Evolutionary conservation across 2,888 invertebrate genomes (phyloP).

Genomic region (Malthinus seriepunctatus): DNA sequence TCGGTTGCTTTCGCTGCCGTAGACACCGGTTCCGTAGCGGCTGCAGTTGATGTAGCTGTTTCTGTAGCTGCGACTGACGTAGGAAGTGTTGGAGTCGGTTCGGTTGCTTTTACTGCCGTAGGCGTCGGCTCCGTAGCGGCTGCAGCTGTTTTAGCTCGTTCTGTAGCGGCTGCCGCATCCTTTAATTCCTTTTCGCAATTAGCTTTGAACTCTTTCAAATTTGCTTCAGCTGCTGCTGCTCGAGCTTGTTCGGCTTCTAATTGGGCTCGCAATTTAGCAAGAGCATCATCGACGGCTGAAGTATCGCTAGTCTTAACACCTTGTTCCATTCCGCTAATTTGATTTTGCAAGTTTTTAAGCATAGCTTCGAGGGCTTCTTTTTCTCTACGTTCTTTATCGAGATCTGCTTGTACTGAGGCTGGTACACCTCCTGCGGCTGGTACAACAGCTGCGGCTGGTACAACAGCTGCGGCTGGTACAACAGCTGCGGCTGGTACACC

Average conservation of each 20-base stretch:
- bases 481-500: not conserved
- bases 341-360: constrained; percentile 41
- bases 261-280: constrained; percentile 35
- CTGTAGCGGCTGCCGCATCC: not conserved
- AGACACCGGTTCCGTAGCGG: too few relatives aligned
- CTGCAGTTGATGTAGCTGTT: too few relatives aligned
- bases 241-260: constrained; percentile 30
- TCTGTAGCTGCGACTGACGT: too few relatives aligned
- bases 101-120: too few relatives aligned
- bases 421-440: constrained; percentile 3
- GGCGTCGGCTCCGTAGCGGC: too few relatives aligned
- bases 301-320: not conserved
- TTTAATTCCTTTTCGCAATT: not conserved
- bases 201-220: not conserved
- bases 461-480: not conserved
- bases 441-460: not conserved
- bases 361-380: constrained; percentile 41
- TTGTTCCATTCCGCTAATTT: constrained; percentile 23
- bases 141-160: too few relatives aligned
- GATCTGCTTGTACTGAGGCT: constrained; percentile 17
- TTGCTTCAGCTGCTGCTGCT: constrained; percentile 5
- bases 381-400: constrained; percentile 40
- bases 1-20: too few relatives aligned
- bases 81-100: too few relatives aligned
- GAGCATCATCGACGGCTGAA: constrained; percentile 21